Evolutionary conservation across 2,113 vertebrate genomes (phyloP).

Genomic region (Ginglymostoma cirratum): DNA sequence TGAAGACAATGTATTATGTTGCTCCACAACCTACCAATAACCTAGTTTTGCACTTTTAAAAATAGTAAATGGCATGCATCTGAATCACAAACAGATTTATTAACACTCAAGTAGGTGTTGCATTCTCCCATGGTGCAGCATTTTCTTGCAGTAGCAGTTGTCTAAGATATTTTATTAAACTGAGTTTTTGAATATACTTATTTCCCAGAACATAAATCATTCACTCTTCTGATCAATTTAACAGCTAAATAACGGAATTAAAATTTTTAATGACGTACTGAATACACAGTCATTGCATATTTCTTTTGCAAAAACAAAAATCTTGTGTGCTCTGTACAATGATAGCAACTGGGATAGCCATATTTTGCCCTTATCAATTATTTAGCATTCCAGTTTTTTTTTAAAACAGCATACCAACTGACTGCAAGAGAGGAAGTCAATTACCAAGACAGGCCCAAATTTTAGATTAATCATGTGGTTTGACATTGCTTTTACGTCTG

Average conservation of each 20-base stretch:
- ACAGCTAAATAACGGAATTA: background rate
- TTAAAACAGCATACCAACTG: background rate
- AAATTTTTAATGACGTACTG: background rate
- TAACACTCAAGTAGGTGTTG: background rate
- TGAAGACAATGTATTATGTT: background rate
- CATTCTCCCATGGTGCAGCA: background rate
- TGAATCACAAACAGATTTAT: background rate
- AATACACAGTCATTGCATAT: background rate
- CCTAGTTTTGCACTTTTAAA: background rate
- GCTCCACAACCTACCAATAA: background rate
- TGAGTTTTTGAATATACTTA: background rate
- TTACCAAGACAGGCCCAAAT: background rate
- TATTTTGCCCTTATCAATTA: background rate
- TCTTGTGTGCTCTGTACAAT: background rate
- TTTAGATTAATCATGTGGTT: background rate
- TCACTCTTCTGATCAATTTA: background rate
- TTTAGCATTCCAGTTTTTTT: slow-evolving; percentile 1
- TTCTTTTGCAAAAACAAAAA: background rate
- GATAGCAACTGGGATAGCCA: background rate
- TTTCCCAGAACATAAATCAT: background rate
- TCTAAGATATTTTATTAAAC: background rate
- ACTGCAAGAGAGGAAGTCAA: slow-evolving; percentile 12
- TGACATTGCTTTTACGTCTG: background rate
- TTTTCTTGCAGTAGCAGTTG: background rate
- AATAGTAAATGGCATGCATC: background rate